Evolutionary conservation across 2,797 vertebrate species (phyloP).

Genomic region (Brachyrhaphis roseni): DNA sequence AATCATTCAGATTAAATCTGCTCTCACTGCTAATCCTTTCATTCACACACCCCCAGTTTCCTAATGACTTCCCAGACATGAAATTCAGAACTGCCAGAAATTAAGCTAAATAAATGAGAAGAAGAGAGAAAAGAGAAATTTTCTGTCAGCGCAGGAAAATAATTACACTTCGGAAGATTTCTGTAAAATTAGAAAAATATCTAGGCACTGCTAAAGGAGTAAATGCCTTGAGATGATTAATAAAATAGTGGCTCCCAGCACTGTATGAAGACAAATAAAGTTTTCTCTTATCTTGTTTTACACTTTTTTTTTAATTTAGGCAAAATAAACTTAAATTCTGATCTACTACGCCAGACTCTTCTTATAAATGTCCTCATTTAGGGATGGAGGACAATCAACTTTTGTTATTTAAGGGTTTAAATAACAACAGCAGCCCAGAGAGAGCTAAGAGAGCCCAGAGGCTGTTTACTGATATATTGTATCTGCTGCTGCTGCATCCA

Average conservation of each 20-base stretch:
- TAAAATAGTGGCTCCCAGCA: background rate
- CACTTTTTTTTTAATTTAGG: background rate
- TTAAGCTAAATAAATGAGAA: background rate
- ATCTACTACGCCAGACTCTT: background rate
- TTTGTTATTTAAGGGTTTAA: background rate
- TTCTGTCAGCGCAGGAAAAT: background rate
- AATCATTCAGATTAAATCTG: conserved; percentile 24
- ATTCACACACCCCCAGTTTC: conserved; percentile 6
- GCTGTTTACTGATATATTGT: background rate
- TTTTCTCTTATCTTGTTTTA: background rate
- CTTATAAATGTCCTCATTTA: background rate
- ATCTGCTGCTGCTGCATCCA: background rate
- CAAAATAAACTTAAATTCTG: conserved; percentile 2
- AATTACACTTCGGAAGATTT: background rate
- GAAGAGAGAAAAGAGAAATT: background rate
- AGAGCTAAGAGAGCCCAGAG: background rate
- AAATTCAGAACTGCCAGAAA: background rate
- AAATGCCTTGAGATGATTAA: conserved; percentile 1
- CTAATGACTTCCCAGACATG: background rate
- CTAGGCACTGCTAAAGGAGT: background rate
- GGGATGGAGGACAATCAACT: background rate
- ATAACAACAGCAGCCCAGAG: background rate
- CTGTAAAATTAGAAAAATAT: background rate
- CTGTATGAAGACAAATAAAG: background rate
- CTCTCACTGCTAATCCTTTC: conserved; percentile 22